Evolutionary conservation across 2,888 invertebrate species (phyloP).

Genomic region (Trissoscelio sp.): DNA sequence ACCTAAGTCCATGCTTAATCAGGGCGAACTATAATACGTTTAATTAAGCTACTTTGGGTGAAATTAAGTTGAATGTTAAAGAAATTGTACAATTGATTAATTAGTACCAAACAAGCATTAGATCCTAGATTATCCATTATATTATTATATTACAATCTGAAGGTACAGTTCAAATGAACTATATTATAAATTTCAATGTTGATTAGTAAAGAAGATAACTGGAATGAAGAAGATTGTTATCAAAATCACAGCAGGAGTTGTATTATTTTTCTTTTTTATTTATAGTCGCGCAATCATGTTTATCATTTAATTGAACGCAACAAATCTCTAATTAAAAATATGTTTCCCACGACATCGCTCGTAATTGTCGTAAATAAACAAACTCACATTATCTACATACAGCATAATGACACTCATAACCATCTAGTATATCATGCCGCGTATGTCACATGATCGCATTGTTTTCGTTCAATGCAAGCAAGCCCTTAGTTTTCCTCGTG

Average conservation of each 20-base stretch:
- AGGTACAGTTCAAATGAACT: background rate
- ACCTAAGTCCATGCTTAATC: background rate
- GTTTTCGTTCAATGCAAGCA: slow-evolving; percentile 70
- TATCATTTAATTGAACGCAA: slow-evolving; percentile 34
- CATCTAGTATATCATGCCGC: slow-evolving; percentile 73
- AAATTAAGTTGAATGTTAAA: background rate
- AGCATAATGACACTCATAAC: slow-evolving; percentile 75
- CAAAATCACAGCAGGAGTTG: background rate
- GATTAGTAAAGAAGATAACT: background rate
- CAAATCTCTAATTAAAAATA: slow-evolving; percentile 48
- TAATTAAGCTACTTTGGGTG: background rate
- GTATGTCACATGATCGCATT: slow-evolving; percentile 74
- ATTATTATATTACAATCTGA: background rate
- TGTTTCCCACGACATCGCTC: slow-evolving; percentile 30
- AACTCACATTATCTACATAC: slow-evolving; percentile 40
- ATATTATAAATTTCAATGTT: background rate
- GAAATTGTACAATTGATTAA: background rate
- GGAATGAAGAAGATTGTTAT: background rate
- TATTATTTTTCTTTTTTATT: background rate
- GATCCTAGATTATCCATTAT: background rate
- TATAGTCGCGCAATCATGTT: background rate
- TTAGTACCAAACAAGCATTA: background rate
- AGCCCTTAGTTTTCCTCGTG: slow-evolving; percentile 60
- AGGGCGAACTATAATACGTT: background rate
- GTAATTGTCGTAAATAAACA: slow-evolving; percentile 62